Evolutionary conservation across 2,888 invertebrate species (phyloP), one percentile per base, ranked within the genome.

Genomic region (Creontiades dilutus): DNA sequence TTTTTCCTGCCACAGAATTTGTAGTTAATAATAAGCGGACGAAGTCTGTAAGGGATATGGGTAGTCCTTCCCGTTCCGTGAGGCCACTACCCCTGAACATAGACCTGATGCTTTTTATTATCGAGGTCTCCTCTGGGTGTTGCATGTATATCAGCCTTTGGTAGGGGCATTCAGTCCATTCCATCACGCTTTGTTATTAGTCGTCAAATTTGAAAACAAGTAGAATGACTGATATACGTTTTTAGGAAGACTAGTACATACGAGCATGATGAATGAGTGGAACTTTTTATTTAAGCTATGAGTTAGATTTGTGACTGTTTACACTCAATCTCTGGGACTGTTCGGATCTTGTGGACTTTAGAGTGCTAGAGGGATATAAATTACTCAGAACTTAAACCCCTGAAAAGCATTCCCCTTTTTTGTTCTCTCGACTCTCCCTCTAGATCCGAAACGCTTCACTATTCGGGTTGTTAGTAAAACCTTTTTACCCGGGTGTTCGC

Each of bases 401-500:
- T 27, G 52, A 52, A 48, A 27, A 52, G 55, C 82, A 52, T 78
- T 78, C 19, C 78, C 46, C 28, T 78, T 78, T 78, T 78, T 78
- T 78, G 78, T 78, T 37, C 78, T 46, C 47, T 19, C 7, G 19
- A 46, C 78, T 78, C 37, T 19, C 28, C 46, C 78, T 78, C 78
- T n/a, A 13, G 0, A 14, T 78, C n/a, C 37, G 16, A 78, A 78
- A 78, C 78, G 46, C 19, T 52, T 82, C 52, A 37, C 82, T n/a
- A 19, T 52, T 48, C 52, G 55, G n/a, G 82, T 82, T 82, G 82
- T 82, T 82, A 52, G 82, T 52, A 82, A 52, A 82, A 52, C 82
- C 52, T 82, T 82, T 80, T 80, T 46, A 47, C 78, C 82, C 82
- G 82, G 82, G 52, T 82, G 82, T 82, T 48, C 27, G 82, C 23